A percentile compares a stretch with the other conserved stretches of the same genome.
phyloP scores from a whole-genome alignment of 2,113 vertebrate genomes.

The Saguinus imperator region DNA sequence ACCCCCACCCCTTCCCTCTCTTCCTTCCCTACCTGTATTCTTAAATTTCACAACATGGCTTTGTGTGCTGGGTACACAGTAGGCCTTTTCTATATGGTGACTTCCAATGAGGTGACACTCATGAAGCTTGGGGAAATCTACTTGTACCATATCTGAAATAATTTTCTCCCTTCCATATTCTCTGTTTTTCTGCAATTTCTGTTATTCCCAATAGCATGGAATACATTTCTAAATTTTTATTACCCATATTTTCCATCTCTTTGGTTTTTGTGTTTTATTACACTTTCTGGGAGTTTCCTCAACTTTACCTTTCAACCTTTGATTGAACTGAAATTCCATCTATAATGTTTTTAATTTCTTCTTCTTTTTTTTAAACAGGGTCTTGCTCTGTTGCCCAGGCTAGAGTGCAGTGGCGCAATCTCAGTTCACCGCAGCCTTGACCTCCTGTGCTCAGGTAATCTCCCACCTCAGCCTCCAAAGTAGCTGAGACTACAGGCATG shows the following conservation, averaged over 20 bases:
- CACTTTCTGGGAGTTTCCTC: background rate
- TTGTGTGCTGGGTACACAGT: background rate
- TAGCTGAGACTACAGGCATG: background rate
- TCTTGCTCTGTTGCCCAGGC: background rate
- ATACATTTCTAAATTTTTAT: background rate
- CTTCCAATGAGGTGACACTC: background rate
- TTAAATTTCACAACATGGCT: background rate
- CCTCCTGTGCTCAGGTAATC: background rate
- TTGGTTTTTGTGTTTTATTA: constrained; percentile 1
- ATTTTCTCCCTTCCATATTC: background rate
- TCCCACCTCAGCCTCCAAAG: background rate
- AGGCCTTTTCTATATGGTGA: background rate
- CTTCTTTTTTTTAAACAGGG: background rate
- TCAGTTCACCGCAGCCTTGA: background rate
- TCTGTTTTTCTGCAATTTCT: background rate
- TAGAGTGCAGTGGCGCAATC: background rate
- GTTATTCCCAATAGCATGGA: background rate
- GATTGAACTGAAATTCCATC: background rate
- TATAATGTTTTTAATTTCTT: background rate
- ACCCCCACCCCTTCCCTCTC: too few relatives aligned
- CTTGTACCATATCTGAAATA: background rate
- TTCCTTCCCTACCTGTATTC: background rate
- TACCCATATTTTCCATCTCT: background rate
- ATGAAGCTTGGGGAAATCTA: background rate
- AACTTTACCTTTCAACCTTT: background rate